Evolutionary conservation across 1,140 invertebrate genomes (phyloP), one percentile per base, ranked within the genome.

Genomic region (Bactericera cockerelli): DNA sequence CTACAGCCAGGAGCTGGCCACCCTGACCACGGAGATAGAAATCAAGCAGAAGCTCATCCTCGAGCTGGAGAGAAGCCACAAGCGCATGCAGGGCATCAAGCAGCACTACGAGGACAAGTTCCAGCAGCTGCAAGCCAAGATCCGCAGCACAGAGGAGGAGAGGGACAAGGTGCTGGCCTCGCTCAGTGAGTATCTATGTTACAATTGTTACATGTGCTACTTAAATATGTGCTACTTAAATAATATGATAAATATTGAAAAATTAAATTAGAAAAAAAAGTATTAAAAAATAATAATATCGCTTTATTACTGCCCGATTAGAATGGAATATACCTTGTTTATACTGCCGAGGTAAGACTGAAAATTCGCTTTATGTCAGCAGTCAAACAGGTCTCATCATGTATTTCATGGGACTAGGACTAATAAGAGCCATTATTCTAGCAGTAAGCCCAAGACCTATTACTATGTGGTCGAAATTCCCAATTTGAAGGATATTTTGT

Each of bases 21-120:
- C 84, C 2, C 70, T 96, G 14, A 93, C 88, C 3, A 87, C 85
- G 53, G 88, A 94, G 67, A 95, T 96, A 58, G 89, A 88, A 64
- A 84, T 92, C 38, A 95, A 94, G 71, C 87, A 93, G 64, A 82
- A 89, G 55, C 74, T 98, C 16, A 94, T 98, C 61, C 89, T 96
- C 67, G 91, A 97, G 67, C 70, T 98, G 56, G 94, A 98, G 70
- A 71, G 84, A 21, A 89, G 87, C 11, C 89, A 98, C 69, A 78
- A 82, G 53, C 74, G 89, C 53, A 75, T 97, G 61, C 80, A 87
- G 31, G 81, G 83, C 0, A 83, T 98, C 77, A 81, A 83, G 56
- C 79, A 84, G 60, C 88, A 97, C 66, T 98, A 98, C 72, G 95
- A 98, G 72, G 87, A 93, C 38, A 93, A 98, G 68, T 74, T 99